Base-by-base conservation (phyloP, 2,888 invertebrate species). In the Lutraria lutraria region DNA sequence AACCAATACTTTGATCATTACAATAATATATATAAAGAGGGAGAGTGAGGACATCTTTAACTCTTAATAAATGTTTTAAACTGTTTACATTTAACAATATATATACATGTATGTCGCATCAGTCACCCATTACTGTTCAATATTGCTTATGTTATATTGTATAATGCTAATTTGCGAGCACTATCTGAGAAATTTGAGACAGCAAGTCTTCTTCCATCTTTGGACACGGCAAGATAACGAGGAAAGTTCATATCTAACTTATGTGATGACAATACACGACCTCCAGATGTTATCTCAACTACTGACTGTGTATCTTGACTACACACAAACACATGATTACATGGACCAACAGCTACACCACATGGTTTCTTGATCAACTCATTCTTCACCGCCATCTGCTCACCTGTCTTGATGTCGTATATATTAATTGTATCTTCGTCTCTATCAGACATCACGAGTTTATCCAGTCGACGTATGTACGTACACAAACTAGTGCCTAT, bases 381-480 rank as follows among this genome's bases (percentile, higher is more conserved):
- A 60, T 86, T 63, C 63, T 56, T 86, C 21, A 86, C 56, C 4
- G 10, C 63, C n/a, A 43, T 56, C 12, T 53, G 56, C 15, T 31
- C 52, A 54, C 52, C 72, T 10, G 34, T 76, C 72, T 29, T 76
- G 25, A 53, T 53, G 85, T 85, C 76, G 56, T 81, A 86, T 43
- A 81, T 86, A 60, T 86, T 43, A 19, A 86, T 63, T 12, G 81
- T 86, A 43, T 86, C 60, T 16, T 25, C 86, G 29, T 31, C 25
- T 2, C 63, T 60, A 34, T 85, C 85, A 31, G 85, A 79, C 25
- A 85, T 34, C 53, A 85, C 80, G 31, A 85, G 34, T 79, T 76
- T 81, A 63, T 81, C 31, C 79, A n/a, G 34, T 13, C 19, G n/a
- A n/a, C 52, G 54, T 15, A 86, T 56, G 25, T 43, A 86, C 16